Evolutionary conservation across 1,140 invertebrate species (phyloP), one percentile per base, ranked within the genome.

Genomic region (Lordiphosa stackelbergi): DNA sequence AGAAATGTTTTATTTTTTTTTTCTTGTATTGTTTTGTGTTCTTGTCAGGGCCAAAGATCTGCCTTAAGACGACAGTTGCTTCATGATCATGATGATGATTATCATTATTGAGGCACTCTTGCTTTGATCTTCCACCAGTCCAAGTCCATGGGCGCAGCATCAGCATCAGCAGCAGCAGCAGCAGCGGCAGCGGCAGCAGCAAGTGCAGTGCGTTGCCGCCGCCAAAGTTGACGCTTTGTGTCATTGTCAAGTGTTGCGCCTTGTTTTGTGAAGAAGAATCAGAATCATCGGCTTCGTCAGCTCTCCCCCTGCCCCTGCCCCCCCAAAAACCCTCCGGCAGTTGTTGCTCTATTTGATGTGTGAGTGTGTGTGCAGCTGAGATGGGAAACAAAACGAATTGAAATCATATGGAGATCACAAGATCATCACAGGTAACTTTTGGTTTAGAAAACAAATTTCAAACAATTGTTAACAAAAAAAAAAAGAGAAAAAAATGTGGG

Each of bases 31-130:
- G 8, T 45, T 45, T 46, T 34, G 1, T 6, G 35, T 22, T 51
- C 19, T 19, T 36, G 48, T 37, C 22, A 38, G 48, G 48, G 47
- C 46, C 56, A 65, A 60, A 66, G 75, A 71, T 66, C 77, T 81
- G 77, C 24, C 43, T 81, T 74, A 75, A 74, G 72, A 75, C 66
- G 71, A 65, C 47, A 70, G 65, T 66, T 53, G 66, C 66, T 69
- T 69, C 53, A 65, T 74, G 53, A 74, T 63, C 53, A 64, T 60
- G 40, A 73, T 63, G 74, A 84, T 84, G 78, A 84, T 84, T 71
- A 85, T 84, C 79, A 64, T 84, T 84, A 84, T 84, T 84, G 78
- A 85, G 78, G 78, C 69, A 83, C 78, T 85, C 78, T 84, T 84
- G 78, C 78, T 84, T 84, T 84, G 78, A 84, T 84, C 81, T 78